Conservation (phyloP, 2,888 invertebrate species). For the Drosophila putrida region DNA sequence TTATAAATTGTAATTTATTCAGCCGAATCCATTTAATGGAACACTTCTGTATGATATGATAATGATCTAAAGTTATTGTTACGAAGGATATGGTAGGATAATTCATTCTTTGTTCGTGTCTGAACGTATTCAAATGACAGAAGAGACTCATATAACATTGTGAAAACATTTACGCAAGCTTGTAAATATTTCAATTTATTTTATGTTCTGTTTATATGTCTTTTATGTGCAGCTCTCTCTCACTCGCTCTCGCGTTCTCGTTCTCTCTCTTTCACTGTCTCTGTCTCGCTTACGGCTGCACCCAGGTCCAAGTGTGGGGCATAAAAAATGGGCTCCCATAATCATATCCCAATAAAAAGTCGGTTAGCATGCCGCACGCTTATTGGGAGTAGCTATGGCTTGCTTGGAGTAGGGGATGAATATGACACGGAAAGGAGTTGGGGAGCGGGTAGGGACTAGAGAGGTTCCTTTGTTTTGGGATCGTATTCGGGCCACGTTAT, state of each 20-base stretch:
- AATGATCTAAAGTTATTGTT: slow-evolving; percentile 41
- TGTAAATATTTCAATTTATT: slow-evolving; percentile 81
- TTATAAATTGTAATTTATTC: neutral
- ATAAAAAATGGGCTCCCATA: slow-evolving; percentile 80
- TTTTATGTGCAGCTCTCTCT: slow-evolving; percentile 70
- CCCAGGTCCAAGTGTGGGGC: slow-evolving; percentile 47
- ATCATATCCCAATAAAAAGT: slow-evolving; percentile 79
- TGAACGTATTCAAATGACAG: slow-evolving; percentile 67
- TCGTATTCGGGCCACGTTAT: slow-evolving; percentile 62
- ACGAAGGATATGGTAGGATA: slow-evolving; percentile 33
- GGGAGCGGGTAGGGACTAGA: slow-evolving; percentile 3
- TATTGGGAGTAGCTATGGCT: slow-evolving; percentile 44
- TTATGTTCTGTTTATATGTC: slow-evolving; percentile 68
- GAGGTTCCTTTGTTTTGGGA: slow-evolving; percentile 33
- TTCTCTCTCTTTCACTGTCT: neutral
- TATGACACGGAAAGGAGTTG: neutral
- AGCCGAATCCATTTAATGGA: neutral
- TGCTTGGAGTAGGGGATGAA: neutral
- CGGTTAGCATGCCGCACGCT: slow-evolving; percentile 71
- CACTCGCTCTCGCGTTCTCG: slow-evolving; percentile 1
- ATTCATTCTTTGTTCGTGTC: slow-evolving; percentile 18
- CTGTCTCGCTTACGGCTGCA: slow-evolving; percentile 47
- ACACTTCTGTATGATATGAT: slow-evolving; percentile 12
- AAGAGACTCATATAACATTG: slow-evolving; percentile 61
- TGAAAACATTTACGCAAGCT: slow-evolving; percentile 74